These are phyloP conservation scores for Ancistrus triradiatus DNA, from an alignment of 2,113 vertebrate genomes.

Conservation along the genomic window DNA sequence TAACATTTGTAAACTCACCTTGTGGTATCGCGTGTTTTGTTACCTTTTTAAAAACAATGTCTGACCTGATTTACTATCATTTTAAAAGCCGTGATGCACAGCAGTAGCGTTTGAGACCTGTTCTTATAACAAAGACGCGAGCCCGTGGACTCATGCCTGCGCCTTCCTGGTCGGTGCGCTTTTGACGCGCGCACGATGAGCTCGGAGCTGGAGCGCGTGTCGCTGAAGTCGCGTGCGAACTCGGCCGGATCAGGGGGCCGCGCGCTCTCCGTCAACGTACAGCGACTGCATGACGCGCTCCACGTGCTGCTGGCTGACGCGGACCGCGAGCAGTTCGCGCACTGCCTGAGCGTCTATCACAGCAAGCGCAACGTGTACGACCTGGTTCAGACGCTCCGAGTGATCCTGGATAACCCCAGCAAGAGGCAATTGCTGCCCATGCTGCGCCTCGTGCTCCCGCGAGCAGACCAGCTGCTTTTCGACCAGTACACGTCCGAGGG, in stretches of 20 bases:
- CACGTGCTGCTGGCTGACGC: slow-evolving; percentile 80
- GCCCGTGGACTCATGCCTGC: no score
- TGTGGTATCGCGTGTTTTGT: no score
- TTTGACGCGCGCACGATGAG: slow-evolving; percentile 69
- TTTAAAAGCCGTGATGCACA: no score
- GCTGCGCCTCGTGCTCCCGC: slow-evolving; percentile 87
- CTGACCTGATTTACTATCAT: no score
- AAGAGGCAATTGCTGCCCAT: slow-evolving; percentile 87
- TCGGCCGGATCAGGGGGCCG: slow-evolving; percentile 70
- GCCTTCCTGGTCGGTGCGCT: no score
- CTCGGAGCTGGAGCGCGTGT: slow-evolving; percentile 75
- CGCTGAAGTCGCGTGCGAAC: slow-evolving; percentile 71
- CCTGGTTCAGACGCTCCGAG: slow-evolving; percentile 83
- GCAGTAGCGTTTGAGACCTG: no score
- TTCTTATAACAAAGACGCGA: no score
- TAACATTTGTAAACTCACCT: no score
- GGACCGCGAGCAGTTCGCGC: slow-evolving; percentile 86
- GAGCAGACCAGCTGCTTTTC: slow-evolving; percentile 90
- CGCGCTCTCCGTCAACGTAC: slow-evolving; percentile 84
- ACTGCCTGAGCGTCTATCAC: slow-evolving; percentile 89
- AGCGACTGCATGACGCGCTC: slow-evolving; percentile 83
- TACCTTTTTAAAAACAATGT: no score
- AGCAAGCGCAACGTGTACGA: slow-evolving; percentile 90
- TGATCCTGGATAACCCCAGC: slow-evolving; percentile 76
- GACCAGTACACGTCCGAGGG: slow-evolving; percentile 93